Evolutionary conservation across 1,140 invertebrate genomes (phyloP).

Genomic region (Drosophila subpulchrella): DNA sequence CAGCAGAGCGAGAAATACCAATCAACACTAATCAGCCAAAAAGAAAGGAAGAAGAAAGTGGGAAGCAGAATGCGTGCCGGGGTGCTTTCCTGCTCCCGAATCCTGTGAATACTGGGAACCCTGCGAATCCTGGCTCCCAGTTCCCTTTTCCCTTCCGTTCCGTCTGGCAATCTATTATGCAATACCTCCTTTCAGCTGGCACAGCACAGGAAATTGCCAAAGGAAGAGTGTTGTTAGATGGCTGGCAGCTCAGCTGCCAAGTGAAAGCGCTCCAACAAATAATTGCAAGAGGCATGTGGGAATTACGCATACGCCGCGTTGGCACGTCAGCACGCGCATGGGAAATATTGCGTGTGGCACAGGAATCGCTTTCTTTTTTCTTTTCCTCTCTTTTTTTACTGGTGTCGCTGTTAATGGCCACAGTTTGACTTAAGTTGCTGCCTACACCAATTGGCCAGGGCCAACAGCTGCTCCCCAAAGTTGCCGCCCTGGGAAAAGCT

Average conservation of each 20-base stretch:
- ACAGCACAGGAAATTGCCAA: slow-evolving; percentile 68
- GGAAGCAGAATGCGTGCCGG: slow-evolving; percentile 51
- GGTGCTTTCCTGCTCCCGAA: not conserved
- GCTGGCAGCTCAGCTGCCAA: slow-evolving; percentile 26
- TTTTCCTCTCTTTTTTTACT: not conserved
- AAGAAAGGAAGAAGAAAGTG: slow-evolving; percentile 24
- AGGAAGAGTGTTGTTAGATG: slow-evolving; percentile 80
- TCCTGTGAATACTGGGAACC: not conserved
- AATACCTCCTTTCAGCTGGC: slow-evolving; percentile 47
- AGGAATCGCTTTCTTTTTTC: slow-evolving; percentile 3
- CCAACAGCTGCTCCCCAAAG: slow-evolving; percentile 4
- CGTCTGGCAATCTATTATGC: slow-evolving; percentile 68
- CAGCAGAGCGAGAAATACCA: slow-evolving; percentile 82
- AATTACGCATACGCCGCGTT: slow-evolving; percentile 74
- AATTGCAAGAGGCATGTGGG: slow-evolving; percentile 63
- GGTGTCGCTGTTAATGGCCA: slow-evolving; percentile 71
- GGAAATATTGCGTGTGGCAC: slow-evolving; percentile 48
- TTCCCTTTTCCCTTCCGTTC: slow-evolving; percentile 1
- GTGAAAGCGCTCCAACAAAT: slow-evolving; percentile 54
- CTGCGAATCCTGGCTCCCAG: not conserved
- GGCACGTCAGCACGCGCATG: slow-evolving; percentile 56
- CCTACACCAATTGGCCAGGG: slow-evolving; percentile 32
- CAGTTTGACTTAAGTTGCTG: slow-evolving; percentile 71
- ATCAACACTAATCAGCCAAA: slow-evolving; percentile 82
- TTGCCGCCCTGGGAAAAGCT: slow-evolving; percentile 45